A percentile compares a stretch with the other conserved stretches of the same genome.
Conservation (phyloP, 1,140 invertebrate species). For the Tetramorium parvispinum region DNA sequence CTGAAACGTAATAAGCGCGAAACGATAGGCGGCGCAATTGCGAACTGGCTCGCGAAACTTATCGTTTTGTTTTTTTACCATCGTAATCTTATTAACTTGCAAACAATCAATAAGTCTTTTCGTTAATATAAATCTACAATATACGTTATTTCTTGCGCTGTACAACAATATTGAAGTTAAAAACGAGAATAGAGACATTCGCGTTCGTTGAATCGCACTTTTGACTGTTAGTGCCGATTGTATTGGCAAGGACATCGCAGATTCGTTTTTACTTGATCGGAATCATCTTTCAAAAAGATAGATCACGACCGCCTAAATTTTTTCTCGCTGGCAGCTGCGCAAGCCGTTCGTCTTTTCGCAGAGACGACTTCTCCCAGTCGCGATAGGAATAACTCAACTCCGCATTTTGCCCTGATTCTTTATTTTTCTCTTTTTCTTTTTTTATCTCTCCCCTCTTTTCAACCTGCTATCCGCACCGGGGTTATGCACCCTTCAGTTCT, state of each 20-base stretch:
- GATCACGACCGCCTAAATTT: slow-evolving; percentile 43
- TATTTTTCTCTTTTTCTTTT: slow-evolving; percentile 4
- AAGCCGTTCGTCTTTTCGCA: slow-evolving; percentile 16
- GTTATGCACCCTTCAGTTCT: slow-evolving; percentile 33
- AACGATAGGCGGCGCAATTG: slow-evolving; percentile 27
- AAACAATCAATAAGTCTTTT: background rate
- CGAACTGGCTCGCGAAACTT: background rate
- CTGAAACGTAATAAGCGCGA: slow-evolving; percentile 40
- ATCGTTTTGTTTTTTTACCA: background rate
- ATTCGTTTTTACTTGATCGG: background rate
- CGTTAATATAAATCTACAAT: background rate
- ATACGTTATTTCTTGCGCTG: background rate
- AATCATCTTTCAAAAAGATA: slow-evolving; percentile 60
- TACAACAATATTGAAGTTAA: background rate
- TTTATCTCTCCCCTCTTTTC: background rate
- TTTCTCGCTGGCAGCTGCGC: background rate
- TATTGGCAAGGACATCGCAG: background rate
- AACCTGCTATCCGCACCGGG: background rate
- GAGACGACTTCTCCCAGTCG: background rate
- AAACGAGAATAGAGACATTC: background rate
- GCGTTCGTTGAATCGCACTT: background rate
- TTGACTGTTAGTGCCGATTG: background rate
- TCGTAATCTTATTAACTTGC: background rate
- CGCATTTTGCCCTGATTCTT: slow-evolving; percentile 32
- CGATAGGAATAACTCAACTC: slow-evolving; percentile 56